phyloP scores from a whole-genome alignment of 2,888 invertebrate species.

The Allolobophora icterica region DNA sequence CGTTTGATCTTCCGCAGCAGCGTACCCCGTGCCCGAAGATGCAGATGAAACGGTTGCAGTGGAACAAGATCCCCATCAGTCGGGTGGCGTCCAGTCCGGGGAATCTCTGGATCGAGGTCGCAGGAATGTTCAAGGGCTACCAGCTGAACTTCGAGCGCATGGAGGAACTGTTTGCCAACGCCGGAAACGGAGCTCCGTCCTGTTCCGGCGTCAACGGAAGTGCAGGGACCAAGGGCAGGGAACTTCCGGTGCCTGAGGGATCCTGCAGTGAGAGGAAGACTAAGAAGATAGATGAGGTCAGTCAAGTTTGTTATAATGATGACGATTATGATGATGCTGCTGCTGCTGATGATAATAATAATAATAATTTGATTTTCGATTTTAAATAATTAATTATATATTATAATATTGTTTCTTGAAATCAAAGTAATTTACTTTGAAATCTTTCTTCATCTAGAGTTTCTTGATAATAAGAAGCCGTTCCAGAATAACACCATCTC shows the following conservation, averaged over 20 bases:
- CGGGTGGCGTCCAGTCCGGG: conserved; percentile 81
- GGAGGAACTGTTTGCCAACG: conserved; percentile 59
- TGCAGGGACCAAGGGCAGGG: neutral
- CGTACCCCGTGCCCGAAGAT: conserved; percentile 82
- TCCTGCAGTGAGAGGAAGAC: neutral
- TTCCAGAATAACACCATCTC: neutral
- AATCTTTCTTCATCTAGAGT: no score
- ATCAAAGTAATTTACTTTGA: no score
- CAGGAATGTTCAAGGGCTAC: conserved; percentile 52
- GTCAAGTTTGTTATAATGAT: neutral
- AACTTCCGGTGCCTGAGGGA: conserved; percentile 1
- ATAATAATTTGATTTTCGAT: conserved; percentile 32
- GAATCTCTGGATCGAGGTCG: conserved; percentile 85
- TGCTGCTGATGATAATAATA: conserved; percentile 33
- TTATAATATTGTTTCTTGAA: no score
- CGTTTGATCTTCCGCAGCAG: conserved; percentile 18
- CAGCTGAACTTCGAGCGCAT: conserved; percentile 61
- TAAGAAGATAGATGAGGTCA: neutral
- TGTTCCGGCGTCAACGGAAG: neutral
- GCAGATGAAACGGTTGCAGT: conserved; percentile 96
- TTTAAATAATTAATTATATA: no score
- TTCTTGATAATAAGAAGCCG: no score
- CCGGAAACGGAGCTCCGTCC: neutral
- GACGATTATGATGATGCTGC: conserved; percentile 31
- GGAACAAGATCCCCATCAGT: conserved; percentile 87